Evolutionary conservation across 2,888 invertebrate genomes (phyloP), one percentile per base, ranked within the genome.

Genomic region (Rhagium mordax): DNA sequence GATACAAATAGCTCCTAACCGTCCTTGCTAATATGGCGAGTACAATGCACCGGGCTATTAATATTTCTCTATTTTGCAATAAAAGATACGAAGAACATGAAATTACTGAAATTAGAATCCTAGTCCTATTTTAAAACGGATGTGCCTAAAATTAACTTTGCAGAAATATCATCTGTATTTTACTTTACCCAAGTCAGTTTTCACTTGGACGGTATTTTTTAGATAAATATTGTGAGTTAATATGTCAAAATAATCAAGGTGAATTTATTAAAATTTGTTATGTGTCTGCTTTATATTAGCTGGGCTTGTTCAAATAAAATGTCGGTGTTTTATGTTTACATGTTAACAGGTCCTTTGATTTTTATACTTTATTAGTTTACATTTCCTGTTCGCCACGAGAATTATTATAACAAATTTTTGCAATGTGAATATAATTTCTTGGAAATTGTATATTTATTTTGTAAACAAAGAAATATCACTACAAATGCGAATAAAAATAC

Each of bases 21-120:
- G 62, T 21, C 62, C 62, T 62, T 62, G 49, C 20, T 62, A 24
- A 62, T 24, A 49, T 48, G 15, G 48, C 49, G 24, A 24, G 62
- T 62, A 62, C 62, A 62, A 62, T 62, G 62, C 62, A 62, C 62
- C 15, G 48, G 49, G 62, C 62, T 62, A 62, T 49, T 62, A 62
- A 62, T 62, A 62, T 57, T 62, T 49, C 21, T 20, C 24, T 24
- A 20, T 48, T 61, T 62, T 62, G 24, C 48, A 47, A 24, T 47
- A 24, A 15, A 48, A 27, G 27, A 57, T 33, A 33, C 8, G 29
- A 33, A 33, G 29, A 33, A 33, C 8, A 7, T 4, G 29, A 33
- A 33, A 33, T 33, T 33, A 7, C 1, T 4, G 29, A 33, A 33
- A 33, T 33, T 33, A 7, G 29, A 33, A 8, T 33, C 8, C 8